Evolutionary conservation across 1,140 invertebrate species (phyloP).

Genomic region (Drosophila arizonae): DNA sequence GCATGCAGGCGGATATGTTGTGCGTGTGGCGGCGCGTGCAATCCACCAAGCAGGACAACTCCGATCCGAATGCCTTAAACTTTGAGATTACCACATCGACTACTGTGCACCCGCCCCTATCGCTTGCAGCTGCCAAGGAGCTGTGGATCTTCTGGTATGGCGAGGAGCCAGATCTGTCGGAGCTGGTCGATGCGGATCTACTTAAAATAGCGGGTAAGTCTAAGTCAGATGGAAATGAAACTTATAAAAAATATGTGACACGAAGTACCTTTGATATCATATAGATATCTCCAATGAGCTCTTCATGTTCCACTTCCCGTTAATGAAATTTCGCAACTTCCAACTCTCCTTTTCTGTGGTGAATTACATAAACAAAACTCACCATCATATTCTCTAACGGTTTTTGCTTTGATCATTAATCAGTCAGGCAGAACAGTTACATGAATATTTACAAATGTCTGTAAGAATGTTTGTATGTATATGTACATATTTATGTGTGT

Average conservation of each 20-base stretch:
- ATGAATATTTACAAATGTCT: conserved; percentile 4
- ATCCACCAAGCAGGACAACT: conserved; percentile 83
- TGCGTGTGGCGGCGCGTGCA: conserved; percentile 97
- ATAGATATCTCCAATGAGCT: not conserved
- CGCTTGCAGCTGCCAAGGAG: conserved; percentile 93
- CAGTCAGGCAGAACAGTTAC: conserved; percentile 6
- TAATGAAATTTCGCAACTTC: not conserved
- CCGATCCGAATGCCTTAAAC: conserved; percentile 77
- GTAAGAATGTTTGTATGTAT: not conserved
- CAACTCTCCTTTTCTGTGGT: not conserved
- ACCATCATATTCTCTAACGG: not conserved
- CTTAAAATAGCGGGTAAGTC: conserved; percentile 88
- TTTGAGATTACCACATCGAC: conserved; percentile 82
- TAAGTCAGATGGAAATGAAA: not conserved
- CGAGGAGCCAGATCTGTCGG: conserved; percentile 95
- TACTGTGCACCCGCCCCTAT: conserved; percentile 86
- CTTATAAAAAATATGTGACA: not conserved
- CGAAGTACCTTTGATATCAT: not conserved
- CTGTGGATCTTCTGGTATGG: conserved; percentile 99
- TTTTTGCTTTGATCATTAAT: not conserved
- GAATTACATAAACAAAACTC: not conserved
- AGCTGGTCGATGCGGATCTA: conserved; percentile 91
- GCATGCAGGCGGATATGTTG: conserved; percentile 96
- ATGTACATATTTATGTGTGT: not conserved
- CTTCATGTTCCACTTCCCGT: no score